Conservation (phyloP, 2,888 invertebrate genomes). For the Gortyna flavago region DNA sequence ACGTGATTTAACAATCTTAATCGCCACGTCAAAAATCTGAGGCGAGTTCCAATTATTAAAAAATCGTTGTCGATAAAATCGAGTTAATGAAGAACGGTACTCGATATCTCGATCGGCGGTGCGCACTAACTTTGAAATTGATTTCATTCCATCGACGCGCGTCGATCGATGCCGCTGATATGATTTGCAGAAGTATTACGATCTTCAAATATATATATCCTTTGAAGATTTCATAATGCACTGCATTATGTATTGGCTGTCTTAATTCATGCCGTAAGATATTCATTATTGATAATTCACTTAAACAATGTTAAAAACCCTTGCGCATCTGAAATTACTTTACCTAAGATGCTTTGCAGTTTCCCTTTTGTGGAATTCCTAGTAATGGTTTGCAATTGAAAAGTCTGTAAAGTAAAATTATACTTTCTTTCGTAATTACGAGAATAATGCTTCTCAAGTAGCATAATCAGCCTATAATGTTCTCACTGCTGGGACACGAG, state of each 20-base stretch:
- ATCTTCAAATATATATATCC: slow-evolving; percentile 69
- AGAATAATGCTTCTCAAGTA: neutral
- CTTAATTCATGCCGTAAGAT: slow-evolving; percentile 4
- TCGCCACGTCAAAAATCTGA: slow-evolving; percentile 83
- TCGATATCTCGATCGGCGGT: slow-evolving; percentile 80
- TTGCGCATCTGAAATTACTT: neutral
- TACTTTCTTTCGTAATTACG: too few species aligned
- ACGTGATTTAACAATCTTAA: slow-evolving; percentile 82
- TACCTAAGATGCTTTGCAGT: neutral
- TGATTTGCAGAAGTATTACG: slow-evolving; percentile 81
- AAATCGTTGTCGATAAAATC: slow-evolving; percentile 87
- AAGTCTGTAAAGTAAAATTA: neutral
- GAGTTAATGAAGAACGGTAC: slow-evolving; percentile 88
- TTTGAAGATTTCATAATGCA: slow-evolving; percentile 49
- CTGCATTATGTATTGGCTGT: slow-evolving; percentile 13
- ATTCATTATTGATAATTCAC: neutral
- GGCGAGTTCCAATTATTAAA: slow-evolving; percentile 86
- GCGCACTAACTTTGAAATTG: slow-evolving; percentile 83
- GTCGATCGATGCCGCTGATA: slow-evolving; percentile 82
- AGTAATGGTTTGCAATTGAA: neutral
- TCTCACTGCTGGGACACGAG: neutral
- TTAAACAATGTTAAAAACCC: neutral
- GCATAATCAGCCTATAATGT: neutral
- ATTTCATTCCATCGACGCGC: slow-evolving; percentile 85
- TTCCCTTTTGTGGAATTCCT: neutral